These are phyloP conservation scores for Hoplodrina ambigua DNA, from an alignment of 2,888 invertebrate species.

Conservation along the genomic window DNA sequence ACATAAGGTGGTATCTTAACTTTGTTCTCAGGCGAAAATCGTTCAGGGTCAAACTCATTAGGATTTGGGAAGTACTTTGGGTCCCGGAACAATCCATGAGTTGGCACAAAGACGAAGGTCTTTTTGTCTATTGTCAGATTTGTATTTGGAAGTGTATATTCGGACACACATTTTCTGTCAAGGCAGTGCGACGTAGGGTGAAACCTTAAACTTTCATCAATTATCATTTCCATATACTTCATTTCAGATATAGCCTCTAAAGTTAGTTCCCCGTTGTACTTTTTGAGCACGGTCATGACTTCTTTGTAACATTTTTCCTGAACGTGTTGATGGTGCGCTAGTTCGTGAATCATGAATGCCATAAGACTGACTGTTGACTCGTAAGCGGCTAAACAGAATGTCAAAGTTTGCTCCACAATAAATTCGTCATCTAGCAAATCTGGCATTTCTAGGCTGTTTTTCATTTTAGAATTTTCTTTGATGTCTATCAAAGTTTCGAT, in stretches of 20 bases:
- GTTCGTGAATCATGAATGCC: conserved; percentile 3
- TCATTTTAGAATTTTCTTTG: not conserved
- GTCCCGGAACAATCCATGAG: conserved; percentile 8
- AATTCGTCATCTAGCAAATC: conserved; percentile 3
- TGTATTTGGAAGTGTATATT: conserved; percentile 13
- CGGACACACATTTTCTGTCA: conserved; percentile 12
- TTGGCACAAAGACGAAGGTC: conserved; percentile 1
- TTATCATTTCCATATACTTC: conserved; percentile 17
- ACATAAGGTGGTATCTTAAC: not conserved
- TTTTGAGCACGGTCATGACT: conserved; percentile 9
- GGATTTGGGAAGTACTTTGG: conserved; percentile 12
- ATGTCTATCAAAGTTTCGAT: conserved; percentile 5
- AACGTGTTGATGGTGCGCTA: conserved; percentile 14
- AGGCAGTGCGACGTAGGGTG: not conserved
- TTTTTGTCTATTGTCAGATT: conserved; percentile 7
- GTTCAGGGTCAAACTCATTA: conserved; percentile 11
- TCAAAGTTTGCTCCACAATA: conserved; percentile 7
- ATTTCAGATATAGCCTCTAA: conserved; percentile 10
- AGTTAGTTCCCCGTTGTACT: not conserved
- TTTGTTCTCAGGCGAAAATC: conserved; percentile 14
- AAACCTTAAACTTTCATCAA: conserved; percentile 10
- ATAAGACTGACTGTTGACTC: not conserved
- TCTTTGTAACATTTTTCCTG: conserved; percentile 20
- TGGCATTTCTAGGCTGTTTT: not conserved
- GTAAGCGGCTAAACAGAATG: not conserved